A percentile compares a stretch with the other conserved stretches of the same genome.
These are phyloP conservation scores for Drosophila lowei DNA, from an alignment of 1,140 invertebrate genomes.

Conservation along the genomic window DNA sequence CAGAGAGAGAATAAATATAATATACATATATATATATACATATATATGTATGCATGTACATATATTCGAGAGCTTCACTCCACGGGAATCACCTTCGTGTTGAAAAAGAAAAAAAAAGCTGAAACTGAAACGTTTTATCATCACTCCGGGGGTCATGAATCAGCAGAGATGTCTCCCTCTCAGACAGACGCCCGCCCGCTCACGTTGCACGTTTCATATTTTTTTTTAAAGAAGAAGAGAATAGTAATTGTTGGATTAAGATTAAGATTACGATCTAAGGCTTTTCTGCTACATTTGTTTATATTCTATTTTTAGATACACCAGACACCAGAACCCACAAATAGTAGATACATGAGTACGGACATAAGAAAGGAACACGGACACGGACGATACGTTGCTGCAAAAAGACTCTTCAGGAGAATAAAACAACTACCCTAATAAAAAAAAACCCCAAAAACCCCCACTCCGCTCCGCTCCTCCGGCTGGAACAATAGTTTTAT, in stretches of 20 bases:
- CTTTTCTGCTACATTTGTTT: not conserved
- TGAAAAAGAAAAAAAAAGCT: not conserved
- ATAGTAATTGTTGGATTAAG: not conserved
- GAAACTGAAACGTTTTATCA: not conserved
- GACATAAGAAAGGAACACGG: conserved; percentile 22
- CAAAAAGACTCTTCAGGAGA: conserved; percentile 34
- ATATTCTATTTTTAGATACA: conserved; percentile 29
- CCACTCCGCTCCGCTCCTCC: too few relatives aligned
- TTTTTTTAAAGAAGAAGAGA: not conserved
- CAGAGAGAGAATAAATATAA: conserved; percentile 11
- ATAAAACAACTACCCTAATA: conserved; percentile 41
- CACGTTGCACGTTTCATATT: conserved; percentile 1
- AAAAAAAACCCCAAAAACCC: conserved; percentile 22
- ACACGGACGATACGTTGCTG: conserved; percentile 26
- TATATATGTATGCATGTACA: not conserved
- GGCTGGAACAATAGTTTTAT: conserved; percentile 5
- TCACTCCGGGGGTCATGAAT: too few relatives aligned
- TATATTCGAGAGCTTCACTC: not conserved
- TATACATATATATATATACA: not conserved
- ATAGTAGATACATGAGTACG: conserved; percentile 51
- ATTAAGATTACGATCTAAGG: not conserved
- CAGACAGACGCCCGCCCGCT: not conserved
- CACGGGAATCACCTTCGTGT: too few relatives aligned
- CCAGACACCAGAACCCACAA: conserved; percentile 18
- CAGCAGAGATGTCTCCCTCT: too few relatives aligned